Evolutionary conservation across 2,888 invertebrate species (phyloP).

Genomic region (Hypsopygia costalis): DNA sequence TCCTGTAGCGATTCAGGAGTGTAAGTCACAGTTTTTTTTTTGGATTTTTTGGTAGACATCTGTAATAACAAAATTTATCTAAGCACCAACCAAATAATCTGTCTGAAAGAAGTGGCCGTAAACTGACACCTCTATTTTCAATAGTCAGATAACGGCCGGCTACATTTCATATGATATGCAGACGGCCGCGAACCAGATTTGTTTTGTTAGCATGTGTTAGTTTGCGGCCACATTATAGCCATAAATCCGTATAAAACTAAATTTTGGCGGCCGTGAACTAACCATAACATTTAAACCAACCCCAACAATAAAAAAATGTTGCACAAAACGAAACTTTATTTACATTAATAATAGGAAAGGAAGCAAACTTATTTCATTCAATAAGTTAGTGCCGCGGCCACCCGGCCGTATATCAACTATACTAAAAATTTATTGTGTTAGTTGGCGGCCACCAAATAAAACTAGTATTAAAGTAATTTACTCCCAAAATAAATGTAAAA

Average conservation of each 20-base stretch:
- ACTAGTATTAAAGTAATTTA: constrained; percentile 14
- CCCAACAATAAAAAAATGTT: constrained; percentile 11
- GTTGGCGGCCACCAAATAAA: constrained; percentile 13
- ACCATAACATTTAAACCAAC: constrained; percentile 10
- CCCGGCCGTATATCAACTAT: constrained; percentile 13
- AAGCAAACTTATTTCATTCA: constrained; percentile 13
- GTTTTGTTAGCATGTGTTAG: constrained; percentile 5
- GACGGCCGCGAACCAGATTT: constrained; percentile 6
- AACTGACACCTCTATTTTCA: constrained; percentile 10
- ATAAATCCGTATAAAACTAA: constrained; percentile 10
- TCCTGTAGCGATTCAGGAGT: too few species aligned
- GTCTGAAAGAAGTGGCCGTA: constrained; percentile 8
- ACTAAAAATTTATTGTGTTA: constrained; percentile 12
- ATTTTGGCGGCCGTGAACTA: constrained; percentile 14
- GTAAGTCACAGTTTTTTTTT: too few species aligned
- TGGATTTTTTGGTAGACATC: too few species aligned
- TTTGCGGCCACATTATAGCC: constrained; percentile 9
- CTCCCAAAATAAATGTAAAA: constrained; percentile 12
- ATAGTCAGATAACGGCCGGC: constrained; percentile 11
- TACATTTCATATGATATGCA: constrained; percentile 9
- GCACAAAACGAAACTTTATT: constrained; percentile 11
- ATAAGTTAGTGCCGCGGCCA: constrained; percentile 12
- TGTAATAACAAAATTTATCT: too few species aligned
- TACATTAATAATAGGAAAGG: constrained; percentile 11
- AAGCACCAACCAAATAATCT: background rate